These are phyloP conservation scores for Pseudolaguvia tuberculata DNA, from an alignment of 2,113 vertebrate genomes.

Conservation along the genomic window DNA sequence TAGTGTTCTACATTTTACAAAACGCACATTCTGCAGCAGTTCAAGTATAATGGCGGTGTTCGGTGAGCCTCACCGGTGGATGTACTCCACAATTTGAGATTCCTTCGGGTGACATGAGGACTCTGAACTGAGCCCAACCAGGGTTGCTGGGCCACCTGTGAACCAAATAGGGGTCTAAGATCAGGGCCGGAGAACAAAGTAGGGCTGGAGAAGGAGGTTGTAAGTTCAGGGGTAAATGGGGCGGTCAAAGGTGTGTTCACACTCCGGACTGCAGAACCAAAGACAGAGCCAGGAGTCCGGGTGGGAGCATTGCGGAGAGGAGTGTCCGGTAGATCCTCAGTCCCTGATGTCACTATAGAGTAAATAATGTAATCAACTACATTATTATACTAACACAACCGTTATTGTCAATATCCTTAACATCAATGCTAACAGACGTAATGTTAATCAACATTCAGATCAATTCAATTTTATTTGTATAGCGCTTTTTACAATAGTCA, in stretches of 20 bases:
- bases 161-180: conserved; percentile 65
- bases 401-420: not conserved
- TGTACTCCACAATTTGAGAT: conserved; percentile 84
- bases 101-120: conserved; percentile 75
- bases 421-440: not conserved
- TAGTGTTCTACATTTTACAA: not conserved
- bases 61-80: conserved; percentile 67
- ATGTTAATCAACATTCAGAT: no score
- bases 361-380: not conserved
- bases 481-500: no score
- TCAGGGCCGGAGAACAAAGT: conserved; percentile 72
- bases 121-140: conserved; percentile 75
- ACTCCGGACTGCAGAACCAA: conserved; percentile 66
- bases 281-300: conserved; percentile 68
- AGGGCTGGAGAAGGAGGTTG: conserved; percentile 72
- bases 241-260: conserved; percentile 61
- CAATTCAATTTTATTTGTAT: no score
- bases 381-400: not conserved
- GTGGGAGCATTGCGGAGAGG: conserved; percentile 58
- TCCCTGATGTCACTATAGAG: conserved; percentile 55
- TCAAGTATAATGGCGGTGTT: no score
- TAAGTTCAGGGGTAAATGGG: conserved; percentile 70
- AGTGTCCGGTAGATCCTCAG: conserved; percentile 68
- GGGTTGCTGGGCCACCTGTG: conserved; percentile 69
- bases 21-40: not conserved